Percentiles rank a stretch among this genome's conserved stretches.
phyloP scores from a whole-genome alignment of 1,140 invertebrate species.

The Meloidogyne hapla region DNA sequence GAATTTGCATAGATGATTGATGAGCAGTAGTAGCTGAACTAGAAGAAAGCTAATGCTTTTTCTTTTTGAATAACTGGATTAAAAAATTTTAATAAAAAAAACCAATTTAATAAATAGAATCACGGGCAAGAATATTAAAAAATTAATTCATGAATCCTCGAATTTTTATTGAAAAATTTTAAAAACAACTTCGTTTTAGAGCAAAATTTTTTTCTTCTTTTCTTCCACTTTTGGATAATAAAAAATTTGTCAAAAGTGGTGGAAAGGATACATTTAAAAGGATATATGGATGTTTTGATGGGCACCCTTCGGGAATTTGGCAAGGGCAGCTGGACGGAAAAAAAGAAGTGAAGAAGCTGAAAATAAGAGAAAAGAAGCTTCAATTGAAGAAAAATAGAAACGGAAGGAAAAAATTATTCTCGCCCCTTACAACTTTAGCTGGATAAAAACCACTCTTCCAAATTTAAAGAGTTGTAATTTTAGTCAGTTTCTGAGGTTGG shows the following conservation, averaged over 20 bases:
- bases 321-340: neutral
- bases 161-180: no score
- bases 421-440: neutral
- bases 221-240: neutral
- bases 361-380: neutral
- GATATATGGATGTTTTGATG: neutral
- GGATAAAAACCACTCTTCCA: no score
- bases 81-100: no score
- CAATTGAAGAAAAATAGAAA: no score
- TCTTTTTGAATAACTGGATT: neutral
- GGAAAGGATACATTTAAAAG: no score
- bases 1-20: slow-evolving; percentile 31
- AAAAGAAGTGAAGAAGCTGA: neutral
- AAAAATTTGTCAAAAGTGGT: neutral
- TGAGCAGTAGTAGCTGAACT: neutral
- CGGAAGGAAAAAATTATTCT: neutral
- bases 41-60: neutral
- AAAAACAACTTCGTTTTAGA: neutral
- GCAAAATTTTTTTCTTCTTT: neutral
- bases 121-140: no score
- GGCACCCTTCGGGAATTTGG: slow-evolving; percentile 1
- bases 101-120: no score
- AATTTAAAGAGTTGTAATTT: no score
- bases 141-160: no score
- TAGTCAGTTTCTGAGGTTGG: no score